phyloP scores from a whole-genome alignment of 2,888 invertebrate genomes.

The Schizotus pectinicornis region DNA sequence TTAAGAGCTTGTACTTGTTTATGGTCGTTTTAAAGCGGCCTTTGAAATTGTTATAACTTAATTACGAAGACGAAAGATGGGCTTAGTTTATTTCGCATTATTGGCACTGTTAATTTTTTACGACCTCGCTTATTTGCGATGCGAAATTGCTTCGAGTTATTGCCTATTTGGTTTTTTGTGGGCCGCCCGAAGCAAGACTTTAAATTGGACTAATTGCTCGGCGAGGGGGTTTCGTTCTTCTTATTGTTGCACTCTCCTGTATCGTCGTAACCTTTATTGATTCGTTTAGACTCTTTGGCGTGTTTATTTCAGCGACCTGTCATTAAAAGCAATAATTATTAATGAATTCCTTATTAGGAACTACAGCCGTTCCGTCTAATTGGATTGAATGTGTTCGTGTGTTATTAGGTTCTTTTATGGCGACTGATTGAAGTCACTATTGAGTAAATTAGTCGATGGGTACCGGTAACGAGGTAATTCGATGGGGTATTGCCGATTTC shows the following conservation, averaged over 20 bases:
- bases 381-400: no score
- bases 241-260: background rate
- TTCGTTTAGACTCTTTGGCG: conserved; percentile 5
- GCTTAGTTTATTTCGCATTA: conserved; percentile 37
- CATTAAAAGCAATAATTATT: no score
- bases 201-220: conserved; percentile 18
- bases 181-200: background rate
- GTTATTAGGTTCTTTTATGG: no score
- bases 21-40: conserved; percentile 55
- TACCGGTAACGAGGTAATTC: no score
- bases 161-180: background rate
- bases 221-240: background rate
- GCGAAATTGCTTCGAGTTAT: conserved; percentile 10
- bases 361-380: no score
- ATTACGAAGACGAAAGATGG: conserved; percentile 45
- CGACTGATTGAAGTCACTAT: no score
- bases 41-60: conserved; percentile 58
- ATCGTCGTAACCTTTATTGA: conserved; percentile 1
- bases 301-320: no score
- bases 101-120: conserved; percentile 35
- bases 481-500: no score
- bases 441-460: no score
- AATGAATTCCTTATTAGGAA: no score
- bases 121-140: conserved; percentile 21
- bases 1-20: conserved; percentile 58